Base-by-base conservation (phyloP, 2,113 vertebrate genomes). In the Bubo bubo region DNA sequence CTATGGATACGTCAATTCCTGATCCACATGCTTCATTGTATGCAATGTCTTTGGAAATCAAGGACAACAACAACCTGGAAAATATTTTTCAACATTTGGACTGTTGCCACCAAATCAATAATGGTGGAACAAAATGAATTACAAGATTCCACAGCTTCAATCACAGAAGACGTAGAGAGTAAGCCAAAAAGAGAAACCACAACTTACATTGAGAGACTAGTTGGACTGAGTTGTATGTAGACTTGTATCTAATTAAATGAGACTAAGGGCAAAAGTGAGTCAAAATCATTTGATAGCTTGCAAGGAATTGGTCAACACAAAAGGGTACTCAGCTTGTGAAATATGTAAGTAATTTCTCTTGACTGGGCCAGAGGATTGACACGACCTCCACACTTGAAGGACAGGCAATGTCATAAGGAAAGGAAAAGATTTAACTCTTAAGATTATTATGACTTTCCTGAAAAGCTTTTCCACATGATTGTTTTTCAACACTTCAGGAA, bases 11-110 rank as follows among this genome's bases (percentile, higher is more conserved):
- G 95, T 97, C 98, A 98, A 95, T 98, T 97, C 95, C 96, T 97
- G 89, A 98, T 97, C 95, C 92, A 94, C 94, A 96, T 75, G 75
- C 96, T 98, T 95, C 96, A 94, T 95, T 97, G 97, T 98, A 97
- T 93, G 94, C 97, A 97, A 96, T 95, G 98, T 95, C 98, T 98
- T 98, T 98, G 97, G 95, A 96, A 97, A 97, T 81, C 96, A 98
- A 98, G 98, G 98, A 95, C 98, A 98, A 98, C 97, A 98, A 97
- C 93, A 96, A 98, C 97, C 93, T 97, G 89, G 97, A 97, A 98
- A 98, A 98, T 98, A 98, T 98, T 98, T 98, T 98, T 98, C 97
- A 98, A 98, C 98, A 92, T 98, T 98, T 98, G 98, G 98, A 98
- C 84, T 73, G 89, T 93, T 97, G 98, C 98, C 98, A 98, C 95